Conservation (phyloP, 1,140 invertebrate genomes). For the Hydropsyche tenuis region DNA sequence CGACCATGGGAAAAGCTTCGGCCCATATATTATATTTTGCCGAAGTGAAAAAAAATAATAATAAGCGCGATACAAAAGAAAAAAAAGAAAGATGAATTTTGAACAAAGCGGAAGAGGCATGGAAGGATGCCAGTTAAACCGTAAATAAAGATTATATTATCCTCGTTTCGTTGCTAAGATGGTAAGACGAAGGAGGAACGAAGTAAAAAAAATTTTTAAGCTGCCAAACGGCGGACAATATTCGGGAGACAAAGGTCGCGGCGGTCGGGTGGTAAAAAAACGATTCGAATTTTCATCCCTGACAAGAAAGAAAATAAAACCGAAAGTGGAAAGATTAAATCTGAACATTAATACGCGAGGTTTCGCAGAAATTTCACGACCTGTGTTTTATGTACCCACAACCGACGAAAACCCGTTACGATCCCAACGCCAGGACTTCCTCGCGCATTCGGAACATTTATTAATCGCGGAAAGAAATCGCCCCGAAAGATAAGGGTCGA, state of each 20-base stretch:
- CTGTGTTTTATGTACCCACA: conserved; percentile 9
- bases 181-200: neutral
- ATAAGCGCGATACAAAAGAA: neutral
- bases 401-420: no score
- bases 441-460: no score
- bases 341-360: conserved; percentile 10
- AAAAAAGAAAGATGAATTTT: conserved; percentile 21
- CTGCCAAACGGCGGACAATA: conserved; percentile 9
- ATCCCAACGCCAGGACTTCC: no score
- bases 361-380: neutral
- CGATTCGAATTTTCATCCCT: conserved; percentile 29
- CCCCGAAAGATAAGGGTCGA: no score
- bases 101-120: conserved; percentile 12
- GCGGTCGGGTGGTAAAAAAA: conserved; percentile 15
- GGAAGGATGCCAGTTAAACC: conserved; percentile 24
- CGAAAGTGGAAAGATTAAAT: conserved; percentile 20
- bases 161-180: neutral
- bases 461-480: no score
- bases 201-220: conserved; percentile 12
- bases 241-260: conserved; percentile 29
- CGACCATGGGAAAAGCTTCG: no score
- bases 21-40: no score
- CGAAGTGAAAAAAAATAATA: conserved; percentile 4
- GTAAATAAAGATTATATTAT: conserved; percentile 35
- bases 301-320: conserved; percentile 6